phyloP scores from a whole-genome alignment of 2,888 invertebrate genomes.

The Pegoplata infirma region DNA sequence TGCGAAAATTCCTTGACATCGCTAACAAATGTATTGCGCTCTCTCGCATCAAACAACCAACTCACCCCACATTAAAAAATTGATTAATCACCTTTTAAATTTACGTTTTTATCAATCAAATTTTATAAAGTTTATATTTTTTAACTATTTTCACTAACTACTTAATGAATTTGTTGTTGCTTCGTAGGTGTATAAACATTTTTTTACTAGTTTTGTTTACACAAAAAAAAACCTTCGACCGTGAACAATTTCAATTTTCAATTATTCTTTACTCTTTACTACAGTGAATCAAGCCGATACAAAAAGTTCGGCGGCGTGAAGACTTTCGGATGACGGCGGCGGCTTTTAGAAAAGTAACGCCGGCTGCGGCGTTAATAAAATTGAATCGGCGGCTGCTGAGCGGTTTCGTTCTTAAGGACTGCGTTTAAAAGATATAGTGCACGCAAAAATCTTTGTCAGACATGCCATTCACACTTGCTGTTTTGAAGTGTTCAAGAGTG shows the following conservation, averaged over 20 bases:
- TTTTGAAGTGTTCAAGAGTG: no score
- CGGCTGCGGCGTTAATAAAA: no score
- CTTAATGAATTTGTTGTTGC: neutral
- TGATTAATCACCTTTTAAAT: conserved; percentile 55
- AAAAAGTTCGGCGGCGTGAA: no score
- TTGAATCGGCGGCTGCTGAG: no score
- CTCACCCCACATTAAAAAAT: conserved; percentile 51
- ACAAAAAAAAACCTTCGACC: conserved; percentile 48
- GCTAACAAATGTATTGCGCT: conserved; percentile 10
- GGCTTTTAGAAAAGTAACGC: no score
- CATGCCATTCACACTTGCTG: no score
- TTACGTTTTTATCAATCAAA: conserved; percentile 5
- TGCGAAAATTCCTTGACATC: conserved; percentile 52
- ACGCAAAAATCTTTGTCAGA: no score
- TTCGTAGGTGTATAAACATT: conserved; percentile 39
- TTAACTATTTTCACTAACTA: conserved; percentile 16
- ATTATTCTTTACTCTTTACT: conserved; percentile 35
- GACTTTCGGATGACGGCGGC: neutral
- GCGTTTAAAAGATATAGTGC: no score
- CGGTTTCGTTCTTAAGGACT: no score
- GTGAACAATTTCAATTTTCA: conserved; percentile 54
- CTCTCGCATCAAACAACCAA: conserved; percentile 20
- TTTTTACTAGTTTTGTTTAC: conserved; percentile 54
- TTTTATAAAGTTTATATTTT: conserved; percentile 16
- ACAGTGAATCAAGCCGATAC: neutral